phyloP scores from a whole-genome alignment of 2,113 vertebrate genomes.

The Xenotilapia caudafasciata region DNA sequence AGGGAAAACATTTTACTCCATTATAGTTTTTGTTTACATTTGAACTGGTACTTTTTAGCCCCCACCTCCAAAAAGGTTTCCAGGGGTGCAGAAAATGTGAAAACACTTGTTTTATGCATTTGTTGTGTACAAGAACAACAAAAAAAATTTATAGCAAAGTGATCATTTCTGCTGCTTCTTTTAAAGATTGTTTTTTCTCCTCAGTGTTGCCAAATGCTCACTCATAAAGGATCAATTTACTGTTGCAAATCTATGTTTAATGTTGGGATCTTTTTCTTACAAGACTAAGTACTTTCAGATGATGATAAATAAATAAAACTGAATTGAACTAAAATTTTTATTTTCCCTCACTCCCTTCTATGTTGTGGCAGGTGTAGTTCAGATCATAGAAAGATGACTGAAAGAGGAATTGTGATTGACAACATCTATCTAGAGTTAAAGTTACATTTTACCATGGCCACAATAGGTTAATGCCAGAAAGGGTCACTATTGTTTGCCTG shows the following conservation, averaged over 20 bases:
- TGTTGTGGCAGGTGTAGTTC: neutral
- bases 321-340: fast-evolving
- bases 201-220: neutral
- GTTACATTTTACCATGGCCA: neutral
- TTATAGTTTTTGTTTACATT: neutral
- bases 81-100: neutral
- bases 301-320: neutral
- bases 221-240: neutral
- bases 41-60: neutral
- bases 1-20: neutral
- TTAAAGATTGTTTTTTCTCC: neutral
- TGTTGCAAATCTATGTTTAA: neutral
- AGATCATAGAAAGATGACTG: neutral
- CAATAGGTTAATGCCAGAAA: neutral
- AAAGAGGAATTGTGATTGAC: neutral
- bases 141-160: neutral
- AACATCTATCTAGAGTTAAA: neutral
- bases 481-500: neutral
- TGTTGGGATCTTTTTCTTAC: neutral
- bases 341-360: neutral
- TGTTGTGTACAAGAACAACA: neutral
- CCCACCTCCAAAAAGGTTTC: neutral
- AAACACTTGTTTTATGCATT: neutral
- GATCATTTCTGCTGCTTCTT: neutral
- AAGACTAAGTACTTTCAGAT: neutral